Base-by-base conservation (phyloP, 2,113 vertebrate species). In the Python bivittatus region DNA sequence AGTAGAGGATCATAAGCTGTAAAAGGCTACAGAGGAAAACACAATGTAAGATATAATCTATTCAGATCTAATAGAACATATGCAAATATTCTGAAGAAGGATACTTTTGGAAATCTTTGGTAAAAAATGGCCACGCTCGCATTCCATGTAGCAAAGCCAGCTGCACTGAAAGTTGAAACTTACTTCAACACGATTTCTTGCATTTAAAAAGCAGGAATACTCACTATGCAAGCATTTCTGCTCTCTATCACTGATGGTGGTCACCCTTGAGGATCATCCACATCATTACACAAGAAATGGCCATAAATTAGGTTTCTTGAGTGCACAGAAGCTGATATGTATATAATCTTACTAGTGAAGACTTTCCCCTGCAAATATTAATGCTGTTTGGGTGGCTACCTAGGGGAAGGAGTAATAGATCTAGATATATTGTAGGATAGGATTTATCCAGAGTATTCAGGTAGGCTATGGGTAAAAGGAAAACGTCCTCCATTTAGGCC, bases 31-130 rank as follows among this genome's bases (percentile, higher is more conserved):
- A 11, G 20, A 79, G 10, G 25, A 56, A 91, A 87, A 57, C 42
- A 92, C 42, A 58, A 85, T 72, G 88, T 61, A 93, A 88, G 33
- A 79, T 22, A 94, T 89, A 96, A 96, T 93, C 93, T 42, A 17
- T 92, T 96, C 90, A 94, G 94, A 94, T 84, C 84, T 68, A 2
- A 85, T n/a, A 42, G 48, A 79, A 9, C n/a, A 79, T 22, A 79
- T 22, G 33, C 33, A 79, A 42, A 42, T 42, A 2, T 42, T 79
- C 22, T 38, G 33, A 42, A 22, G 42, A 79, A 79, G 33, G 33
- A 33, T 22, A 79, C 17, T 79, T 79, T 79, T 0, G 2, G 68
- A 38, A 79, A 38, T 79, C 72, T 22, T 42, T 79, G 52, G n/a
- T 57, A 38, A 54, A 72, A 87, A 87, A 57, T 33, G n/a, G 7